Evolutionary conservation across 92 coral and sea anemone species (phyloP).

Genomic region (Muricea muricata): DNA sequence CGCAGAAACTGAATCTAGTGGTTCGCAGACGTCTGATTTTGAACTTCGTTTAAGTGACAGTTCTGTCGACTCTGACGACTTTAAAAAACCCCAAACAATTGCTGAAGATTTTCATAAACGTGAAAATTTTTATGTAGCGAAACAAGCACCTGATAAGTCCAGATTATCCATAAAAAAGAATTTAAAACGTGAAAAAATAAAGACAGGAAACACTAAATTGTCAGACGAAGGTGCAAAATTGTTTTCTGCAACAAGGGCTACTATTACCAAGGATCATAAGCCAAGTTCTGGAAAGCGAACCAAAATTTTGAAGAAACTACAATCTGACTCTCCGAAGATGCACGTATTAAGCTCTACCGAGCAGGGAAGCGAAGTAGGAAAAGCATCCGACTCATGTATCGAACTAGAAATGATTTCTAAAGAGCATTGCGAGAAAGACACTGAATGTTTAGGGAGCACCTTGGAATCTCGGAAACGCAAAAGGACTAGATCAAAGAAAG

Average conservation of each 20-base stretch:
- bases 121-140: neutral
- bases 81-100: neutral
- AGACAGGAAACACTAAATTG: neutral
- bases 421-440: neutral
- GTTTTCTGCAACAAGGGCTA: neutral
- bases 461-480: neutral
- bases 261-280: neutral
- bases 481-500: constrained; percentile 13
- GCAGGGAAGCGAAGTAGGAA: neutral
- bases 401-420: neutral
- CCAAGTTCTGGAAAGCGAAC: neutral
- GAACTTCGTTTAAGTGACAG: constrained; percentile 40
- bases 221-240: neutral
- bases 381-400: neutral
- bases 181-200: neutral
- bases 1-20: neutral
- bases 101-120: neutral
- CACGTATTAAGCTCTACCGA: neutral
- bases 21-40: constrained; percentile 35
- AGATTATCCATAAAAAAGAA: neutral
- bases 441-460: neutral
- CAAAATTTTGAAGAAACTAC: neutral
- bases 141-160: neutral
- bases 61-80: constrained; percentile 22
- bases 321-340: neutral